Evolutionary conservation across 2,888 invertebrate genomes (phyloP).

Genomic region (Lasioglossum calceatum): DNA sequence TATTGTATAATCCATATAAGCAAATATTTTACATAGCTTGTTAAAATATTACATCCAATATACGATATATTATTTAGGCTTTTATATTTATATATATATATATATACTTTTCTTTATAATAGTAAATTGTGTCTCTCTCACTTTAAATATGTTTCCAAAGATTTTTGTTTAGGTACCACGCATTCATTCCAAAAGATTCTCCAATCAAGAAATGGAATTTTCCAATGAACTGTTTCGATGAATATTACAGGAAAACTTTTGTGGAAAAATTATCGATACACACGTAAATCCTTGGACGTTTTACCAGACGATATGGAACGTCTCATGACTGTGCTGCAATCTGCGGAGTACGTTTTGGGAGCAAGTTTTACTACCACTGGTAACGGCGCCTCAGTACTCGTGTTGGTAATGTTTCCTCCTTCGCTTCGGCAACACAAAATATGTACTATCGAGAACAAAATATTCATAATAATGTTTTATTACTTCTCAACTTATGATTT

Average conservation of each 20-base stretch:
- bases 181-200: slow-evolving; percentile 8
- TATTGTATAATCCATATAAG: slow-evolving; percentile 55
- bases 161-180: slow-evolving; percentile 33
- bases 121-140: slow-evolving; percentile 37
- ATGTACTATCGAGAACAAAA: background rate
- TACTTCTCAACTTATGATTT: background rate
- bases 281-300: slow-evolving; percentile 28
- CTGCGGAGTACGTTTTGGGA: slow-evolving; percentile 50
- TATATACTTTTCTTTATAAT: slow-evolving; percentile 23
- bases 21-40: slow-evolving; percentile 58
- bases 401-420: slow-evolving; percentile 49
- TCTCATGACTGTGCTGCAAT: slow-evolving; percentile 40
- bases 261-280: slow-evolving; percentile 45
- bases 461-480: slow-evolving; percentile 9
- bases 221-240: slow-evolving; percentile 10
- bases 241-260: slow-evolving; percentile 54
- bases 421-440: slow-evolving; percentile 1
- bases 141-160: slow-evolving; percentile 35
- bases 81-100: slow-evolving; percentile 20
- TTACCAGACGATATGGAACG: slow-evolving; percentile 34
- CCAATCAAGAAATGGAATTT: slow-evolving; percentile 11
- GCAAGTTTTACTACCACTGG: slow-evolving; percentile 40
- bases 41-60: slow-evolving; percentile 56
- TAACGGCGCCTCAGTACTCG: slow-evolving; percentile 48
- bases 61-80: slow-evolving; percentile 55